These are phyloP conservation scores for Vanessa tameamea DNA, from an alignment of 1,140 invertebrate species.

Conservation along the genomic window DNA sequence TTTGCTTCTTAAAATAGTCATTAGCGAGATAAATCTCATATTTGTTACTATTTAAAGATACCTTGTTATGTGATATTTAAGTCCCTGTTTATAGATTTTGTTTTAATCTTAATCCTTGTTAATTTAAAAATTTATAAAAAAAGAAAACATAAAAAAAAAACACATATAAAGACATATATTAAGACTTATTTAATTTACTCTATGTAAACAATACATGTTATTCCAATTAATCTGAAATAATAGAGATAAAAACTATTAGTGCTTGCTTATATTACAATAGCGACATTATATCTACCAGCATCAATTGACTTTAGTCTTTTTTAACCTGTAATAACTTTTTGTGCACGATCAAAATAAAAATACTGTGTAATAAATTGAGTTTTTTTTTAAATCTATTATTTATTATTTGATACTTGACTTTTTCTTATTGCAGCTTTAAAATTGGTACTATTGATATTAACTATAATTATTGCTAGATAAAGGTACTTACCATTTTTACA, in stretches of 20 bases:
- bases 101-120: slow-evolving; percentile 15
- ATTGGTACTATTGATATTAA: no score
- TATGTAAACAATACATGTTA: slow-evolving; percentile 8
- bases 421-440: no score
- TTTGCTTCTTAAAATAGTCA: slow-evolving; percentile 8
- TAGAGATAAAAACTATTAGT: slow-evolving; percentile 14
- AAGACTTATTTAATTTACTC: slow-evolving; percentile 21
- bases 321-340: not conserved
- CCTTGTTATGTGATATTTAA: slow-evolving; percentile 28
- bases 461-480: no score
- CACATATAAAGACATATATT: slow-evolving; percentile 19
- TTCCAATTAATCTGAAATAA: slow-evolving; percentile 16
- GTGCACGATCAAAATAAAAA: slow-evolving; percentile 24
- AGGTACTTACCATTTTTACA: no score
- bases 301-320: not conserved
- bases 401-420: no score
- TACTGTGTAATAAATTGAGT: slow-evolving; percentile 1
- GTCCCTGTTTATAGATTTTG: slow-evolving; percentile 5
- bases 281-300: not conserved
- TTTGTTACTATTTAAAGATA: slow-evolving; percentile 7
- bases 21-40: slow-evolving; percentile 15
- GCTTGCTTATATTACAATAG: not conserved
- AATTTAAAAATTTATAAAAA: slow-evolving; percentile 2
- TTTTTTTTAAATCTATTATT: not conserved
- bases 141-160: not conserved